A percentile compares a stretch with the other conserved stretches of the same genome.
Evolutionary conservation across 1,140 invertebrate species (phyloP).

Genomic region (Drosophila gunungcola): DNA sequence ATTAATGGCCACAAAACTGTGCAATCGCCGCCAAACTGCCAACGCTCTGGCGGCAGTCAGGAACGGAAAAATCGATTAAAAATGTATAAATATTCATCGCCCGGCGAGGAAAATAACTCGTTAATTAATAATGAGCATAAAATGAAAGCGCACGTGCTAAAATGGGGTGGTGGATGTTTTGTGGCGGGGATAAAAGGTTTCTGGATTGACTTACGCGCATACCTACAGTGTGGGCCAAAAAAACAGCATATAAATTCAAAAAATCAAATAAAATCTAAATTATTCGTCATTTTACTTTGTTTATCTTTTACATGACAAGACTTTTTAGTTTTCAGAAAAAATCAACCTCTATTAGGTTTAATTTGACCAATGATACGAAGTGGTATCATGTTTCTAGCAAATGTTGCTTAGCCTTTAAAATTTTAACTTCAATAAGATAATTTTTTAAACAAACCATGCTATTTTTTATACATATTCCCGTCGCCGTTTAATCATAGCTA

Average conservation of each 20-base stretch:
- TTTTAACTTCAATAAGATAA: no score
- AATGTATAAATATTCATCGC: constrained; percentile 75
- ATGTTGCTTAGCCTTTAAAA: no score
- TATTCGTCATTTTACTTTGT: no score
- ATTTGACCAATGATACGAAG: no score
- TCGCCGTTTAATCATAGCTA: constrained; percentile 11
- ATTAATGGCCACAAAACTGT: constrained; percentile 13
- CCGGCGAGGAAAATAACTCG: constrained; percentile 75
- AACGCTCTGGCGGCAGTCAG: neutral
- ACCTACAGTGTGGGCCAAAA: neutral
- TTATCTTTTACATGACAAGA: no score
- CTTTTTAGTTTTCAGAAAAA: no score
- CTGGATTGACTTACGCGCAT: constrained; percentile 1
- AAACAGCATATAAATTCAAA: neutral
- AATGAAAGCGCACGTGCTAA: constrained; percentile 71
- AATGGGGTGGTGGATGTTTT: constrained; percentile 8
- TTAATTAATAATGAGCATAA: constrained; percentile 80
- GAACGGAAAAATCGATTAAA: constrained; percentile 69
- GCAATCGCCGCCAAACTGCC: neutral
- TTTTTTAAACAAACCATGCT: neutral
- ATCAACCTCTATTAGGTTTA: no score
- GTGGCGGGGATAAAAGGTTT: neutral
- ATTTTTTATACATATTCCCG: neutral
- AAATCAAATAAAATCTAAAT: no score
- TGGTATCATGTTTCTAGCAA: no score